Evolutionary conservation across 2,888 invertebrate genomes (phyloP), one percentile per base, ranked within the genome.

Genomic region (Cephus pygmeus): DNA sequence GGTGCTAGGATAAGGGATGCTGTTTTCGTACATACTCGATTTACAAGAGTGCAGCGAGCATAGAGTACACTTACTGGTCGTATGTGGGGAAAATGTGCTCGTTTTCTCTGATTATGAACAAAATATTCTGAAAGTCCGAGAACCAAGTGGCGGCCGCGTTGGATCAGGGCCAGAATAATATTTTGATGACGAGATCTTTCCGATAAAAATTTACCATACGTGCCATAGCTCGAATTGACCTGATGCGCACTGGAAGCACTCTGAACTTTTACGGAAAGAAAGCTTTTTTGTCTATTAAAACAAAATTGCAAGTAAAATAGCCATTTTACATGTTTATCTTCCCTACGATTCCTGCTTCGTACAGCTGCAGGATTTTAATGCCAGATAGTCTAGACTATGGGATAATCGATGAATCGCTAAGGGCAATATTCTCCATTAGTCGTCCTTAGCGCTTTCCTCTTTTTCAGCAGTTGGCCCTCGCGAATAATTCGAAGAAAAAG

Each of bases 131-230:
- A 75, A 56, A 77, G 76, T 23, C 56, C 56, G 23, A 56, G 23
- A 56, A 34, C 12, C 31, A 4, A 31, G 12, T 31, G 12, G 76
- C 36, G 76, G 31, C 75, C 11, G 11, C 73, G 40, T 81, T 84
- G 84, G 84, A 79, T 69, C 34, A 34, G 34, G 75, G 81, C 84
- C 84, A 84, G 79, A 77, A 80, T 82, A 82, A 84, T 82, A 83
- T 84, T 84, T 80, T 79, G 81, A 80, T 75, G 83, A 82, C 77
- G 77, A 69, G 33, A 40, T 33, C 23, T 69, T 34, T 74, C 12
- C 71, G 56, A 56, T 56, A 56, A 56, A 56, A 56, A 56, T 23
- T 23, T 56, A 23, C 56, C 56, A 56, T 23, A 56, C 2, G 56
- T 56, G 56, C 56, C 23, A 23, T 23, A 56, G 2, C 56, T 56